These are phyloP conservation scores for Nomada fucata DNA, from an alignment of 2,888 invertebrate species.

Conservation along the genomic window DNA sequence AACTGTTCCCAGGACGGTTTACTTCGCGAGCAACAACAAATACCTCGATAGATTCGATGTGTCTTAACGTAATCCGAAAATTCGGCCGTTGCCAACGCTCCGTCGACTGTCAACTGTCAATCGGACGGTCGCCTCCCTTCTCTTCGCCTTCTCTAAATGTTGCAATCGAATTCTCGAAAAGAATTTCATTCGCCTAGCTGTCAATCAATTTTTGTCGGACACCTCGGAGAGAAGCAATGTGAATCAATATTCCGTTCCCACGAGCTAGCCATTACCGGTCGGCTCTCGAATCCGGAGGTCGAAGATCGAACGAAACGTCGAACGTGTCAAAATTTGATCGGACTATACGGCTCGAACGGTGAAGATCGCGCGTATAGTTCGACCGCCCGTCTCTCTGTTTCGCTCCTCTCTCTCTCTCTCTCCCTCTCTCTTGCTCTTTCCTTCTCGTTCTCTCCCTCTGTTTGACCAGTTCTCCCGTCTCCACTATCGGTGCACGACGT, in stretches of 20 bases:
- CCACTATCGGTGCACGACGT: slow-evolving; percentile 66
- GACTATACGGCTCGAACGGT: slow-evolving; percentile 65
- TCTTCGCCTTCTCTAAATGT: background rate
- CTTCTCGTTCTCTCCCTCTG: slow-evolving; percentile 2
- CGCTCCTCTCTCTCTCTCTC: background rate
- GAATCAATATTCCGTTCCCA: slow-evolving; percentile 62
- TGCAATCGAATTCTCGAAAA: background rate
- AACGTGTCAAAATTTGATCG: slow-evolving; percentile 83
- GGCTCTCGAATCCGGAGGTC: slow-evolving; percentile 72
- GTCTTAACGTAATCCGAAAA: no score
- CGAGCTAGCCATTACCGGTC: slow-evolving; percentile 68
- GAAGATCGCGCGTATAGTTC: slow-evolving; percentile 62
- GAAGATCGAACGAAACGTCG: slow-evolving; percentile 79
- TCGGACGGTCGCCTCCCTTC: background rate
- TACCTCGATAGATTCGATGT: no score
- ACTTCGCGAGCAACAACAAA: no score
- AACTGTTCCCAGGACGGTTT: no score
- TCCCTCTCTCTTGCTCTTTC: no score
- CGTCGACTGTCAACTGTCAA: background rate
- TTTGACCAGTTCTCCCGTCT: slow-evolving; percentile 20
- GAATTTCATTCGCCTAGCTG: background rate
- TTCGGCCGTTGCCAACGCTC: background rate
- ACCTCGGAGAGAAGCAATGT: slow-evolving; percentile 32
- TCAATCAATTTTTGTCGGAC: slow-evolving; percentile 34
- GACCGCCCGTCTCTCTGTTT: slow-evolving; percentile 29